Percentiles rank a stretch among this genome's conserved stretches.
phyloP scores from a whole-genome alignment of 2,113 vertebrate species.

The Dasyurus viverrinus region DNA sequence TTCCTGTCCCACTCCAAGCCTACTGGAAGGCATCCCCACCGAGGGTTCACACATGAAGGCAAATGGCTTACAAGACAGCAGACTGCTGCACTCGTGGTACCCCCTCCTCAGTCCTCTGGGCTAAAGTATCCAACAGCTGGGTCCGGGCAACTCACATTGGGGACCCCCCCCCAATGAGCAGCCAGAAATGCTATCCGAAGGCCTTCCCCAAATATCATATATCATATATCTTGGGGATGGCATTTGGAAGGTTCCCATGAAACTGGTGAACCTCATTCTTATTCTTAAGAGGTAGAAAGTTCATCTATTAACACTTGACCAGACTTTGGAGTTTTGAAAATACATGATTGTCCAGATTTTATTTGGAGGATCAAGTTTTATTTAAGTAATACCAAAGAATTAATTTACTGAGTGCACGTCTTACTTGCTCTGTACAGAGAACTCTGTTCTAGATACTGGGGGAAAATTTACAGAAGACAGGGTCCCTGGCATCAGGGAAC shows the following conservation, averaged over 20 bases:
- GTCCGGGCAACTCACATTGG: constrained; percentile 26
- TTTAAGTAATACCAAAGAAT: background rate
- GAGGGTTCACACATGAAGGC: constrained; percentile 40
- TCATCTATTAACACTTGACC: constrained; percentile 26
- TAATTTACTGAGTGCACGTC: constrained; percentile 5
- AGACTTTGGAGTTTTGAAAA: constrained; percentile 44
- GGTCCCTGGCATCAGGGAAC: background rate
- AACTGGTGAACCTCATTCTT: constrained; percentile 49
- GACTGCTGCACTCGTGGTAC: constrained; percentile 4
- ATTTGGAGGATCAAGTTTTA: background rate
- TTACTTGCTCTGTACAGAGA: background rate
- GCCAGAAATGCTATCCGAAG: no score
- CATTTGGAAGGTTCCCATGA: constrained; percentile 43
- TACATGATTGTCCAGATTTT: background rate
- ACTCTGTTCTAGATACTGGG: background rate
- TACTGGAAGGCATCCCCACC: constrained; percentile 50
- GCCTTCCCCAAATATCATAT: no score
- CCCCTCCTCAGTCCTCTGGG: constrained; percentile 11
- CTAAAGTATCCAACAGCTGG: constrained; percentile 41
- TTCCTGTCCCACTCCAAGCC: constrained; percentile 23
- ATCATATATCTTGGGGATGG: background rate
- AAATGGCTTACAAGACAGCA: constrained; percentile 42
- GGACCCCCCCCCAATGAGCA: constrained; percentile 11
- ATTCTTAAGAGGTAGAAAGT: constrained; percentile 21
- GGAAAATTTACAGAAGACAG: background rate